These are phyloP conservation scores for Monopterus albus DNA, from an alignment of 2,113 vertebrate species.

Conservation along the genomic window DNA sequence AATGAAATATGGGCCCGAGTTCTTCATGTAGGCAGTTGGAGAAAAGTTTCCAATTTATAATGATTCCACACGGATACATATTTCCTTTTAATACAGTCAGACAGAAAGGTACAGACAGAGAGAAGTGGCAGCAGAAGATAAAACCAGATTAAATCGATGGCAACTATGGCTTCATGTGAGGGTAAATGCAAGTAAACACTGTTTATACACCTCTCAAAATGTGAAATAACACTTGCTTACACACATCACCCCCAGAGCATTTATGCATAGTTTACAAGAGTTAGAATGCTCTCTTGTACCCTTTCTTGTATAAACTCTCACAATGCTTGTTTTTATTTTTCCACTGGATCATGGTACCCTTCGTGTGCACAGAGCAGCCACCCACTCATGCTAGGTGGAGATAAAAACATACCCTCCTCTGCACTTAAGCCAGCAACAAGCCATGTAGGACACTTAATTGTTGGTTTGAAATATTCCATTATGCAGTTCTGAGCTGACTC, in stretches of 20 bases:
- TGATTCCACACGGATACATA: conserved; percentile 44
- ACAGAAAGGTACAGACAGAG: conserved; percentile 14
- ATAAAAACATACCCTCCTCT: conserved; percentile 45
- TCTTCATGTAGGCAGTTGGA: conserved; percentile 24
- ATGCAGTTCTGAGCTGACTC: not conserved
- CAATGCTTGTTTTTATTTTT: not conserved
- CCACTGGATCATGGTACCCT: not conserved
- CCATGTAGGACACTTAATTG: conserved; percentile 12
- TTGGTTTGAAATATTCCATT: conserved; percentile 1
- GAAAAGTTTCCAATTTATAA: conserved; percentile 38
- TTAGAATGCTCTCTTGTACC: conserved; percentile 1
- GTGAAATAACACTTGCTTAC: not conserved
- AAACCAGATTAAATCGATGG: conserved; percentile 3
- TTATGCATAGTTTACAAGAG: conserved; percentile 1
- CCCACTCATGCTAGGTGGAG: conserved; percentile 38
- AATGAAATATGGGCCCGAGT: conserved; percentile 44
- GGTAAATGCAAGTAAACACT: not conserved
- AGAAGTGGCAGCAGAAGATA: conserved; percentile 16
- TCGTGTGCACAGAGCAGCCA: conserved; percentile 1
- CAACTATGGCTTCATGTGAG: not conserved
- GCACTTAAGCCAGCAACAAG: conserved; percentile 3
- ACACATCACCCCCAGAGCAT: not conserved
- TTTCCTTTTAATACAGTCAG: conserved; percentile 28
- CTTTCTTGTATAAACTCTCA: conserved; percentile 1
- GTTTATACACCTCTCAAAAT: conserved; percentile 5